Evolutionary conservation across 1,140 invertebrate genomes (phyloP), one percentile per base, ranked within the genome.

Genomic region (Achatina immaculata): DNA sequence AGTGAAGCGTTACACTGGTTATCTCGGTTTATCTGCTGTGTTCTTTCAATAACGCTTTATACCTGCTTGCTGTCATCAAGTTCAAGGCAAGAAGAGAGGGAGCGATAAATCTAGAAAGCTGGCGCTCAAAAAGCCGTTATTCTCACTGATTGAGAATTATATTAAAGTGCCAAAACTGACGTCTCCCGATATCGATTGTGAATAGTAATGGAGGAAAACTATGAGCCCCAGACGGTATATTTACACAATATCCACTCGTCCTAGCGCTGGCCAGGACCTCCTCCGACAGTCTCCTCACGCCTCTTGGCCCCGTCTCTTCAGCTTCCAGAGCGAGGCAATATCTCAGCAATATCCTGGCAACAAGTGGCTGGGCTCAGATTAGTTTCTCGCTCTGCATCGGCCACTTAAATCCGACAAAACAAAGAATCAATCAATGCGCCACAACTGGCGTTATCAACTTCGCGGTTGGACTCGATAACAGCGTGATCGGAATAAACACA

Each of bases 121-220:
- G 4, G 16, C 68, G 68, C 68, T 69, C 42, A 69, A 42, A 43
- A 74, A 45, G 72, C 42, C 72, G 42, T 45, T 74, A 51, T 74
- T 74, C 31, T 55, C 45, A 3, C 31, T 48, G 72, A 74, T 74
- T 74, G 43, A 36, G 42, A 74, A 74, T 74, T 74, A 74, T 74
- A 74, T 74, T 74, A 74, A 74, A 74, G 36, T 74, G 72, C 72
- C 72, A 74, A 74, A 74, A 74, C 72, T 74, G 72, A 74, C 72
- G 72, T 74, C 72, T 43, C 2, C 72, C n/a, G 16, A 45, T 48
- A 74, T 74, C 72, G 72, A 74, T 74, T 55, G 42, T 74, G 72
- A 74, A 74, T 74, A 74, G 72, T 74, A 74, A 74, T 74, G 72
- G 48, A 28, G 11, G 43, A 51, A 74, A 74, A 51, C 72, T 34